Percentiles rank a stretch among this genome's conserved stretches.
Conservation (phyloP, 2,888 invertebrate genomes). For the Torymus aiolomorphi region DNA sequence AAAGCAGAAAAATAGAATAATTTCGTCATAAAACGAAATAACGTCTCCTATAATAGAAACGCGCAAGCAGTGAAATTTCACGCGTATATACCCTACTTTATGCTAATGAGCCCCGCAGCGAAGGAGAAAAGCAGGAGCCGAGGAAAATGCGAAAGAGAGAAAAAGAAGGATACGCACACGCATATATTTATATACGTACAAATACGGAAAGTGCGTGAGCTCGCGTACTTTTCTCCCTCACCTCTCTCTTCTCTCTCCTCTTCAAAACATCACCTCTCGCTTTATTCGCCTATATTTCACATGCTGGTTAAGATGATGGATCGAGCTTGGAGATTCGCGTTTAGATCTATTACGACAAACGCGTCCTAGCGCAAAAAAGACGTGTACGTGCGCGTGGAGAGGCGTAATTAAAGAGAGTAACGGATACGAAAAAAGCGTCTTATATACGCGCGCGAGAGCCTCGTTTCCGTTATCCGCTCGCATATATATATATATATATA, state of each 20-base stretch:
- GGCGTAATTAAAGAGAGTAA: constrained; percentile 29
- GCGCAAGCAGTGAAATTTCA: too few species aligned
- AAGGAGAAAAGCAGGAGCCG: neutral
- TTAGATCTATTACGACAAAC: constrained; percentile 3
- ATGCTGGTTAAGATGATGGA: constrained; percentile 24
- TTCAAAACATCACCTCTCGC: neutral
- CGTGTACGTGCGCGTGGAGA: neutral
- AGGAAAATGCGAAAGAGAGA: neutral
- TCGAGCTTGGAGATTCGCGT: neutral
- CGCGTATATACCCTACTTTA: too few species aligned
- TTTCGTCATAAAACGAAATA: too few species aligned
- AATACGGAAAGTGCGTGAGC: constrained; percentile 20
- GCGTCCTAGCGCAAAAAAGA: neutral
- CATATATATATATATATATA: too few species aligned
- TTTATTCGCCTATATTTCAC: neutral
- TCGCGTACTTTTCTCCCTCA: neutral
- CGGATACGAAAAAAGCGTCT: neutral
- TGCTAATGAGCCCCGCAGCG: too few species aligned
- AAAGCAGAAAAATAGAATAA: too few species aligned
- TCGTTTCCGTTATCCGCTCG: constrained; percentile 10
- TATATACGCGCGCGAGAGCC: neutral
- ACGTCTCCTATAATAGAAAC: too few species aligned
- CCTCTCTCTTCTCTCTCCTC: neutral
- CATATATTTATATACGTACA: neutral
- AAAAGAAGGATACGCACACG: neutral